A percentile compares a stretch with the other conserved stretches of the same genome.
These are phyloP conservation scores for Cynocephalus volans DNA, from an alignment of 2,113 vertebrate genomes.

Conservation along the genomic window DNA sequence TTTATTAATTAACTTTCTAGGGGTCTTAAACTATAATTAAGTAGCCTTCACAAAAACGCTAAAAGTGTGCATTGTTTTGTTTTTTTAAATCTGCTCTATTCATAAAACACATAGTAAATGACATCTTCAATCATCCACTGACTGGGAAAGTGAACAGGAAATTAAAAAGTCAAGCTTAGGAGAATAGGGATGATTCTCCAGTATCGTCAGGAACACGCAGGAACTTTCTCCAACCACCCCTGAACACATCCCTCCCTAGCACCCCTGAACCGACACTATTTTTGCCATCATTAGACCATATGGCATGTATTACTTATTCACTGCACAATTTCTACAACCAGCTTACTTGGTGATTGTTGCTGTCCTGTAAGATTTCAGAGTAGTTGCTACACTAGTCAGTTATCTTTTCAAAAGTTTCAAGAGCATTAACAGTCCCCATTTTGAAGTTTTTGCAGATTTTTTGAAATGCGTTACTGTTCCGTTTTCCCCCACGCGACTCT, in stretches of 20 bases:
- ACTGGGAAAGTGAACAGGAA: background rate
- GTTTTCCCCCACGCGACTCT: fast-evolving
- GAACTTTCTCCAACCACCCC: background rate
- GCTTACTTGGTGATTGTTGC: background rate
- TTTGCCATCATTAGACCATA: background rate
- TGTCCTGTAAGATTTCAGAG: background rate
- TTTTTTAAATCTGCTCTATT: background rate
- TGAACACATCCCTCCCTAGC: no score
- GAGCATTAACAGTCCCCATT: background rate
- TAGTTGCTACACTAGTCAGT: background rate
- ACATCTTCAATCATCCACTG: background rate
- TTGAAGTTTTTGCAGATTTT: background rate
- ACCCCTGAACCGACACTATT: background rate
- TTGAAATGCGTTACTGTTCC: background rate
- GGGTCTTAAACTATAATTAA: constrained; percentile 69
- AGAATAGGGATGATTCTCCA: background rate
- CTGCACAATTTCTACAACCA: background rate
- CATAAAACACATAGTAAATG: background rate
- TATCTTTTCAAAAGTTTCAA: constrained; percentile 12
- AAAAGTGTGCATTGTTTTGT: constrained; percentile 11
- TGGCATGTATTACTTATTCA: background rate
- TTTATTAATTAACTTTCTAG: constrained; percentile 74
- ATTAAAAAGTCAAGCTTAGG: background rate
- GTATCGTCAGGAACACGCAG: background rate
- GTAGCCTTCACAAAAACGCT: constrained; percentile 61